Evolutionary conservation across 2,888 invertebrate genomes (phyloP).

Genomic region (Seladonia tumulorum): DNA sequence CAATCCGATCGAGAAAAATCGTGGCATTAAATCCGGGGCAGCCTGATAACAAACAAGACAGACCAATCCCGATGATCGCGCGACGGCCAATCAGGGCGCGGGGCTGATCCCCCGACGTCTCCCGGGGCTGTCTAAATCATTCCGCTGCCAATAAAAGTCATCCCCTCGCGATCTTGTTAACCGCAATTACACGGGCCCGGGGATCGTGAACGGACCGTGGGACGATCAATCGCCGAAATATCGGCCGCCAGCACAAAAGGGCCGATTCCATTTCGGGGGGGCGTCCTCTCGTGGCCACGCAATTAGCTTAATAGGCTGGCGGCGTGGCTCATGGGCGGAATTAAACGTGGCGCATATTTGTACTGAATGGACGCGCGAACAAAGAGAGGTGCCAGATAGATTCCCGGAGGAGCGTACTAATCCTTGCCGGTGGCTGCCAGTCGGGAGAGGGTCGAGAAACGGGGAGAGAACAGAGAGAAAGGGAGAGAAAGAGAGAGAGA

Average conservation of each 20-base stretch:
- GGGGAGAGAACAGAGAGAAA: neutral
- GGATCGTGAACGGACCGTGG: slow-evolving; percentile 8
- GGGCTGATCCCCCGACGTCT: neutral
- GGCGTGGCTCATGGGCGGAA: slow-evolving; percentile 22
- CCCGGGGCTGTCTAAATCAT: slow-evolving; percentile 35
- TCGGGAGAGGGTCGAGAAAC: neutral
- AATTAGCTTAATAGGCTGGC: slow-evolving; percentile 30
- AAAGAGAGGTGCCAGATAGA: slow-evolving; percentile 68
- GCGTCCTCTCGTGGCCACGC: slow-evolving; percentile 16
- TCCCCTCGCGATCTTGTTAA: slow-evolving; percentile 39
- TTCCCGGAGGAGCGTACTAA: slow-evolving; percentile 69
- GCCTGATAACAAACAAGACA: neutral
- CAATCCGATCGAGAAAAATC: neutral
- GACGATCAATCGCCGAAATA: slow-evolving; percentile 16
- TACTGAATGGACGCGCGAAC: slow-evolving; percentile 70
- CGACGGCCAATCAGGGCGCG: neutral
- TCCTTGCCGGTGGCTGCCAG: slow-evolving; percentile 24
- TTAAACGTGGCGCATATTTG: slow-evolving; percentile 71
- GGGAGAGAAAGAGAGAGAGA: slow-evolving; percentile 4
- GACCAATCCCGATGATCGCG: neutral
- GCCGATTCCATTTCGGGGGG: slow-evolving; percentile 7
- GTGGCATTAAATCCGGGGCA: neutral
- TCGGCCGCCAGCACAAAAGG: slow-evolving; percentile 38
- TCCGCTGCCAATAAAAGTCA: slow-evolving; percentile 31
- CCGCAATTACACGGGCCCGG: slow-evolving; percentile 43